These are phyloP conservation scores for Callorhinus ursinus DNA, from an alignment of 2,113 vertebrate species.

Conservation along the genomic window DNA sequence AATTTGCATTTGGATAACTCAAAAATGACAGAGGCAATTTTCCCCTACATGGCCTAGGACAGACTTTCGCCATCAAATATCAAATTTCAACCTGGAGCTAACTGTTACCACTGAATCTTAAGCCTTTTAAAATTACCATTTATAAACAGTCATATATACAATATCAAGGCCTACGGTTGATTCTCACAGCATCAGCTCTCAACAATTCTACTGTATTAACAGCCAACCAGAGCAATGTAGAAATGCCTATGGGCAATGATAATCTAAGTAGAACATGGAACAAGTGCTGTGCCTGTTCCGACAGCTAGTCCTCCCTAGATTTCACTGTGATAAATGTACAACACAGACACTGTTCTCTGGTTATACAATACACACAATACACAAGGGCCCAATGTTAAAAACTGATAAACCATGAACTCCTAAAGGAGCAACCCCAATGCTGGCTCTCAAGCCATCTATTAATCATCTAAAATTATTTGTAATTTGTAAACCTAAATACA, in stretches of 20 bases:
- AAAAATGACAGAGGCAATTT: slow-evolving; percentile 72
- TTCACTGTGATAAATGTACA: background rate
- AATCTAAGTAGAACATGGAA: slow-evolving; percentile 30
- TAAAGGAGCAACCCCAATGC: background rate
- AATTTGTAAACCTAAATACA: slow-evolving; percentile 52
- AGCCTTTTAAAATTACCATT: slow-evolving; percentile 65
- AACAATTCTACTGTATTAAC: slow-evolving; percentile 66
- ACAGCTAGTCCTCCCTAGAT: slow-evolving; percentile 4
- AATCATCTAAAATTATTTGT: slow-evolving; percentile 21
- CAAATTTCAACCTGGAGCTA: slow-evolving; percentile 33
- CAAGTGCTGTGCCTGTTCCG: slow-evolving; percentile 44
- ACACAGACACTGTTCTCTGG: background rate
- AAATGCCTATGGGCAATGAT: slow-evolving; percentile 25
- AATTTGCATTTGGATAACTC: slow-evolving; percentile 85
- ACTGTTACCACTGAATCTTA: slow-evolving; percentile 66
- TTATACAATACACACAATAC: slow-evolving; percentile 54
- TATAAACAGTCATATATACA: slow-evolving; percentile 55
- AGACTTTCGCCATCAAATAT: slow-evolving; percentile 60
- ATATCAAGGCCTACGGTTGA: background rate
- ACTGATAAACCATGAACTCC: slow-evolving; percentile 25
- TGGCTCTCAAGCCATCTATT: slow-evolving; percentile 38
- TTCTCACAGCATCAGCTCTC: slow-evolving; percentile 45
- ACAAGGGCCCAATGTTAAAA: slow-evolving; percentile 52
- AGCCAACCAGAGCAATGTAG: slow-evolving; percentile 73
- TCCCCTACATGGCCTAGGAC: slow-evolving; percentile 68